A percentile compares a stretch with the other conserved stretches of the same genome.
Evolutionary conservation across 2,888 invertebrate genomes (phyloP).

Genomic region (Aquatica leii): DNA sequence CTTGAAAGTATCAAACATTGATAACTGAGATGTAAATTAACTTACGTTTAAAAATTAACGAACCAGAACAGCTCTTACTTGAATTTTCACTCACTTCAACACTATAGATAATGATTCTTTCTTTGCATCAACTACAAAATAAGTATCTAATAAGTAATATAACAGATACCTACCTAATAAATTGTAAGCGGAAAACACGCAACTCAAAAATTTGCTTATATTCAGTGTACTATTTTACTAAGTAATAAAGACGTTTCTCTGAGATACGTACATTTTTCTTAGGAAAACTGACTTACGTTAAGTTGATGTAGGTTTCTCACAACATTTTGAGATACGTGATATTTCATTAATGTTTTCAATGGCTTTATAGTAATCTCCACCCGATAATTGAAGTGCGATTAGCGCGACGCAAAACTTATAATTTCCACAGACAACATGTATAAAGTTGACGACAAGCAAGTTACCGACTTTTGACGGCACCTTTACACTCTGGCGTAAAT

Average conservation of each 20-base stretch:
- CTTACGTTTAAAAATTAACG: neutral
- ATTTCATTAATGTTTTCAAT: neutral
- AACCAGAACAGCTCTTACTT: neutral
- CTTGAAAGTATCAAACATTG: neutral
- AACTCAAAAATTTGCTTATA: slow-evolving; percentile 2
- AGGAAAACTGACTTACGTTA: neutral
- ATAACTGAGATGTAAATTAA: neutral
- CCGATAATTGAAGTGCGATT: too few relatives aligned
- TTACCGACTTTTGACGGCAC: too few relatives aligned
- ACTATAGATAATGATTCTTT: slow-evolving; percentile 2
- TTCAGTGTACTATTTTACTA: neutral
- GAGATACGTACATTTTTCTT: neutral
- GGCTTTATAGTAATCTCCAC: too few relatives aligned
- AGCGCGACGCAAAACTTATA: too few relatives aligned
- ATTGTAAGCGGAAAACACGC: neutral
- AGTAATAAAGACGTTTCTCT: slow-evolving; percentile 1
- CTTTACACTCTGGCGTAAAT: too few relatives aligned
- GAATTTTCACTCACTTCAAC: slow-evolving; percentile 1
- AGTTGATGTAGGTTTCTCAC: neutral
- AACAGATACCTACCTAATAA: neutral
- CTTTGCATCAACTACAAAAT: neutral
- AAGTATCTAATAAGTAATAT: neutral
- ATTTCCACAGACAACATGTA: too few relatives aligned
- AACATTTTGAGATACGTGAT: slow-evolving; percentile 5
- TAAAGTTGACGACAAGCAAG: too few relatives aligned